phyloP scores from a whole-genome alignment of 2,888 invertebrate genomes.

The Drosophila helvetica region DNA sequence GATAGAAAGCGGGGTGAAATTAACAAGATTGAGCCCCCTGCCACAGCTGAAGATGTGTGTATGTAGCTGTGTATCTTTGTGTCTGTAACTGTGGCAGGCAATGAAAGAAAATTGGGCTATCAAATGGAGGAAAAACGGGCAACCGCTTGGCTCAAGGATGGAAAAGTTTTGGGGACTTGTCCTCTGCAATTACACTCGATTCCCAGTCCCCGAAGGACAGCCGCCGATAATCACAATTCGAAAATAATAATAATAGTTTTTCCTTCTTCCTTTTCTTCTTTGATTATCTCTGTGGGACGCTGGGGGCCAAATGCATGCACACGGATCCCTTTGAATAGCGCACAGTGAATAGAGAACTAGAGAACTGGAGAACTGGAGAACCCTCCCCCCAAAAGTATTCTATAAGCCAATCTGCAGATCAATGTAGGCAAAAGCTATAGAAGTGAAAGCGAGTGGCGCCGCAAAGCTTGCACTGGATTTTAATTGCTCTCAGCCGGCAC shows the following conservation, averaged over 20 bases:
- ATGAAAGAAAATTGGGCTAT: slow-evolving; percentile 75
- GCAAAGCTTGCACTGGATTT: slow-evolving; percentile 17
- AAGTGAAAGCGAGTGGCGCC: slow-evolving; percentile 11
- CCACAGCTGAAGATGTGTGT: slow-evolving; percentile 27
- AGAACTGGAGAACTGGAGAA: too few relatives aligned
- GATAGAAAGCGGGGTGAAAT: slow-evolving; percentile 62
- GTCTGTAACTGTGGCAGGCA: slow-evolving; percentile 44
- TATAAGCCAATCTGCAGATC: slow-evolving; percentile 4
- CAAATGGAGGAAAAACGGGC: slow-evolving; percentile 44
- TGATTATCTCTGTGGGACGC: background rate
- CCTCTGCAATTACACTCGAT: background rate
- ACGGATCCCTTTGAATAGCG: background rate
- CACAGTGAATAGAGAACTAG: background rate
- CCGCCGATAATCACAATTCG: slow-evolving; percentile 51
- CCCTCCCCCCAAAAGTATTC: slow-evolving; percentile 8
- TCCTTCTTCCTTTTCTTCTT: slow-evolving; percentile 9
- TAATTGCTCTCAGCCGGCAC: slow-evolving; percentile 23
- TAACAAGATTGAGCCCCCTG: slow-evolving; percentile 72
- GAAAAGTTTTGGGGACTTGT: slow-evolving; percentile 26
- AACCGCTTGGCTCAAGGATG: background rate
- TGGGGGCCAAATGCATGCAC: background rate
- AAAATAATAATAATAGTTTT: slow-evolving; percentile 47
- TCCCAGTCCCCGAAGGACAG: slow-evolving; percentile 14
- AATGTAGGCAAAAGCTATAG: background rate
- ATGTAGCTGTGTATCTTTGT: background rate